Base-by-base conservation (phyloP, 2,113 vertebrate species). In the Scartelaos histophorus region DNA sequence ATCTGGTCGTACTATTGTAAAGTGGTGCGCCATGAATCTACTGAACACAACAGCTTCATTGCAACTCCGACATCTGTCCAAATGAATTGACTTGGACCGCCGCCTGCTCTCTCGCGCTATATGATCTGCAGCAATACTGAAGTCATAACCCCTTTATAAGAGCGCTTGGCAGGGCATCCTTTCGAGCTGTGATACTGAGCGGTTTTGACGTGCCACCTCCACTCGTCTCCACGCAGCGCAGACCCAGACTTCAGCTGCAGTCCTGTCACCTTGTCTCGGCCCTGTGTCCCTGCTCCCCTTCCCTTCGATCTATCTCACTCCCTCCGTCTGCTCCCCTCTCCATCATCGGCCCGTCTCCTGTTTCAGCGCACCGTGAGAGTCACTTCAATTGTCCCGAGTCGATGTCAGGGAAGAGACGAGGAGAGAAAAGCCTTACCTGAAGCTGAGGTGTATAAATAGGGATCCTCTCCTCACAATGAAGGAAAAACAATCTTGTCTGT, bases 71-170 rank as follows among this genome's bases (percentile, higher is more conserved):
- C 78, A 83, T 85, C 80, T 85, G 83, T 80, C 76, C 79, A 85
- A 83, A 82, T 82, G 67, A 88, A 90, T 75, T 81, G 82, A 89
- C 76, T 84, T 89, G 82, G 85, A 83, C 73, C 43, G 2, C 60
- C 17, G 87, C 83, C 80, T 80, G 68, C 22, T 5, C 69, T 74
- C 74, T 70, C 58, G 10, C 5, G 67, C 76, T 69, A 64, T 79
- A 82, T 76, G 81, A 89, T 85, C 7, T 9, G 9, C 7, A 43
- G 57, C 81, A 79, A 85, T 88, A 82, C 81, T 87, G 83, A 89
- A 87, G 87, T 72, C 82, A 64, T 88, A 79, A 85, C 76, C 82
- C 74, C 82, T 83, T 83, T 83, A 77, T 78, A 76, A 82, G 75
- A 38, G 79, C 19, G 15, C 76, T 84, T 85, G 85, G 85, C 81